Percentiles rank a stretch among this genome's conserved stretches.
phyloP scores from a whole-genome alignment of 2,797 vertebrate genomes.

The Channallabes apus region DNA sequence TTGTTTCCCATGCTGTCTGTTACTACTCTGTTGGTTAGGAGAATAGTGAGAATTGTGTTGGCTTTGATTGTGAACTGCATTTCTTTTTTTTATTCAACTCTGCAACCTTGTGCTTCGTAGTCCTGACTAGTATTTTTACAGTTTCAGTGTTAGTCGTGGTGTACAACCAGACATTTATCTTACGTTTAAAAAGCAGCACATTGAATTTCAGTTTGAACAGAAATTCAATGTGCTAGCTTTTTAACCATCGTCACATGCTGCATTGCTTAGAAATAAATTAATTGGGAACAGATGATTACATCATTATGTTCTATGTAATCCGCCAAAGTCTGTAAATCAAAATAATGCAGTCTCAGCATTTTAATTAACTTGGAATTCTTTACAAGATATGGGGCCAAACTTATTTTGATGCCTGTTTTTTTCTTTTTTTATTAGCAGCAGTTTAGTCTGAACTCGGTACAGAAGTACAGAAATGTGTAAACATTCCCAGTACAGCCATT shows the following conservation, averaged over 20 bases:
- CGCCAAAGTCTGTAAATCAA: conserved; percentile 8
- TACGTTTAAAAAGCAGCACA: neutral
- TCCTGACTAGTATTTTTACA: neutral
- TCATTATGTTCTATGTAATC: neutral
- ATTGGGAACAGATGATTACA: neutral
- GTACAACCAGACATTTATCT: neutral
- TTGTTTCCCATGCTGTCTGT: neutral
- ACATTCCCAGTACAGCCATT: neutral
- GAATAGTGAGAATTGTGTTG: neutral
- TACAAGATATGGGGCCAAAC: neutral
- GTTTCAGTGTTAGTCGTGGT: too few relatives aligned
- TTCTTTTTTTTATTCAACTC: neutral
- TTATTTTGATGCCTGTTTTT: neutral
- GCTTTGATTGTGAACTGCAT: neutral
- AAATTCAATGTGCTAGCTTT: neutral
- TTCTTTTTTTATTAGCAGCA: neutral
- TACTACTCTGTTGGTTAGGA: neutral
- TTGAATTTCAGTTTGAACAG: neutral
- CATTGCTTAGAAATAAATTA: conserved; percentile 14
- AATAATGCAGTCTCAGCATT: conserved; percentile 19
- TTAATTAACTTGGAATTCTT: conserved; percentile 13
- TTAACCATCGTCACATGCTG: neutral
- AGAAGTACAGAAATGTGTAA: neutral
- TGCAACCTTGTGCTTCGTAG: neutral
- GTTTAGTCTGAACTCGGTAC: neutral